Conservation (phyloP, 2,797 vertebrate species). For the Rhyacichthys aspro region DNA sequence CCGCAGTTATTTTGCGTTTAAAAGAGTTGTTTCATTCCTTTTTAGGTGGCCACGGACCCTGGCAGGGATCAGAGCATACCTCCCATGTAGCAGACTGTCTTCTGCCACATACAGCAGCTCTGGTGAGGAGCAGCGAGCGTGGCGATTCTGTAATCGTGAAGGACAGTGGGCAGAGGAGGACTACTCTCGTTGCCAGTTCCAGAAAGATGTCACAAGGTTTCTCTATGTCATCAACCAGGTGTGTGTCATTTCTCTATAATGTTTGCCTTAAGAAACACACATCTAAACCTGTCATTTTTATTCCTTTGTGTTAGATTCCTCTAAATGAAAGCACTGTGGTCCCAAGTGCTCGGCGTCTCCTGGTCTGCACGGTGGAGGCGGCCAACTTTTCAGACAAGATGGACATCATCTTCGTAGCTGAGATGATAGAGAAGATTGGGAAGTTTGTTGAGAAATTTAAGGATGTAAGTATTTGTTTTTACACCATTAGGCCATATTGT, state of each 20-base stretch:
- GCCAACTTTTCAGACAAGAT: conserved; percentile 99
- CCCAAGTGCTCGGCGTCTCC: conserved; percentile 87
- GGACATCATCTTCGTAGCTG: conserved; percentile 97
- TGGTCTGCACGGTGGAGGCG: conserved; percentile 92
- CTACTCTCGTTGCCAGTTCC: conserved; percentile 94
- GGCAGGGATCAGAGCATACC: conserved; percentile 91
- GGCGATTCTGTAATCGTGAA: conserved; percentile 88
- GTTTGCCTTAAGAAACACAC: background rate
- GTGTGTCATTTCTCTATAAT: conserved; percentile 8
- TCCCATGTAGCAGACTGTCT: conserved; percentile 87
- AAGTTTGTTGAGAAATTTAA: conserved; percentile 96
- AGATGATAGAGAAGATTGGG: conserved; percentile 98
- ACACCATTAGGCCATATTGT: too few relatives aligned
- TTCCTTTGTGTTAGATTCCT: conserved; percentile 84
- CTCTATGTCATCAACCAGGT: conserved; percentile 96
- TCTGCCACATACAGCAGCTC: conserved; percentile 87
- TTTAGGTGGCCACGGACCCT: conserved; percentile 94
- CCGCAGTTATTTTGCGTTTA: too few relatives aligned
- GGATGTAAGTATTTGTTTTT: conserved; percentile 81
- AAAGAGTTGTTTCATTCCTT: conserved; percentile 1
- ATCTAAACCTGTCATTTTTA: background rate
- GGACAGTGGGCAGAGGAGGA: conserved; percentile 94
- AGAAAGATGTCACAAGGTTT: conserved; percentile 94
- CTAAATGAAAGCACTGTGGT: conserved; percentile 95
- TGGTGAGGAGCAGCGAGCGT: conserved; percentile 88